phyloP scores from a whole-genome alignment of 2,113 vertebrate genomes.

The Mixornis gularis region DNA sequence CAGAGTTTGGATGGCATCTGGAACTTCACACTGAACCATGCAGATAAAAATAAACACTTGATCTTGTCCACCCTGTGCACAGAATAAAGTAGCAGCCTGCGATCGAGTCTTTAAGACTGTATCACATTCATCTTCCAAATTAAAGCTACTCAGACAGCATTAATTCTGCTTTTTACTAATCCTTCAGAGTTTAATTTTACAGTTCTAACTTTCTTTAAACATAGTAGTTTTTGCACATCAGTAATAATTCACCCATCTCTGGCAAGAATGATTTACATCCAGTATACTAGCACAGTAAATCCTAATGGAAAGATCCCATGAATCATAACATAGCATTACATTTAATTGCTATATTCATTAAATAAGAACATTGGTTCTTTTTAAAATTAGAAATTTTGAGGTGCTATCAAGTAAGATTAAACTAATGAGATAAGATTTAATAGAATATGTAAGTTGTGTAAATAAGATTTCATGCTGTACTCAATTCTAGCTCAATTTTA shows the following conservation, averaged over 20 bases:
- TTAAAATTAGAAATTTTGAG: constrained; percentile 10
- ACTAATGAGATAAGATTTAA: constrained; percentile 34
- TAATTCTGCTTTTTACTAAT: constrained; percentile 27
- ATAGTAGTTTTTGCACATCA: neutral
- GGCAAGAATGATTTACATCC: constrained; percentile 5
- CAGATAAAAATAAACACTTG: constrained; percentile 46
- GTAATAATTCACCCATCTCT: constrained; percentile 2
- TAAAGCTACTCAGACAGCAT: neutral
- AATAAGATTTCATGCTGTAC: constrained; percentile 34
- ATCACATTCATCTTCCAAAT: neutral
- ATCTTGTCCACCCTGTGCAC: constrained; percentile 10
- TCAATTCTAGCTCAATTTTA: neutral
- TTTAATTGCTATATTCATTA: constrained; percentile 37
- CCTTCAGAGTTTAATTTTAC: constrained; percentile 15
- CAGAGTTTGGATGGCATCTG: constrained; percentile 14
- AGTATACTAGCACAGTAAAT: neutral
- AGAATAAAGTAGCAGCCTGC: constrained; percentile 12
- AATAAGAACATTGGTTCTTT: neutral
- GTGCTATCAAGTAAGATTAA: constrained; percentile 41
- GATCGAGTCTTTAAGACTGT: neutral
- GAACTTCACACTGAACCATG: neutral
- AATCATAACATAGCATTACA: constrained; percentile 8
- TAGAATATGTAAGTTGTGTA: constrained; percentile 18
- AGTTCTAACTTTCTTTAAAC: neutral
- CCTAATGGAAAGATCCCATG: neutral